Percentiles rank a stretch among this genome's conserved stretches.
phyloP scores from a whole-genome alignment of 2,888 invertebrate species.

The Venustoraphidia nigricollis region DNA sequence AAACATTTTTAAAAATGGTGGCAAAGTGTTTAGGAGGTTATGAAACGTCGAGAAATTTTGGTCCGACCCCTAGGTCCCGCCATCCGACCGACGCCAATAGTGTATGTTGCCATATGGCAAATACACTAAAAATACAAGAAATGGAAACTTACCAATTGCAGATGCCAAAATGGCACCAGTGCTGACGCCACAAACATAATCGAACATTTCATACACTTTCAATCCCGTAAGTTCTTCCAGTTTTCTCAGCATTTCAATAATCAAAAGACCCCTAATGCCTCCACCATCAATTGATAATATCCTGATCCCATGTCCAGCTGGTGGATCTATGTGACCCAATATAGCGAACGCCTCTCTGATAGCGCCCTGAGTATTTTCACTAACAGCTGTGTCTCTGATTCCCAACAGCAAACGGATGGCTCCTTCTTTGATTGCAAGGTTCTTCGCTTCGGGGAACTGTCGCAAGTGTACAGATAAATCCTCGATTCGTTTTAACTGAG shows the following conservation, averaged over 20 bases:
- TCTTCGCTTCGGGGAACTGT: slow-evolving; percentile 56
- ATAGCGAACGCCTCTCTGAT: slow-evolving; percentile 42
- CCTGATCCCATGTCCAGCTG: slow-evolving; percentile 56
- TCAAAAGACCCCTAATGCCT: slow-evolving; percentile 74
- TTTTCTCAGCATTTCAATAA: slow-evolving; percentile 65
- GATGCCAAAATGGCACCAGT: slow-evolving; percentile 70
- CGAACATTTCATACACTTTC: slow-evolving; percentile 64
- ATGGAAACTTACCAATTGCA: slow-evolving; percentile 41
- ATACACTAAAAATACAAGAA: too few relatives aligned
- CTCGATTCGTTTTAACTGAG: slow-evolving; percentile 45
- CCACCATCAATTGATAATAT: slow-evolving; percentile 83
- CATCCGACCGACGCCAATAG: too few relatives aligned
- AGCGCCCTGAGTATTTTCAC: slow-evolving; percentile 24
- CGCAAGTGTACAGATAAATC: slow-evolving; percentile 57
- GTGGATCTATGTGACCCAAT: slow-evolving; percentile 53
- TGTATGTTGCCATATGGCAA: too few relatives aligned
- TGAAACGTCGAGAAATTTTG: too few relatives aligned
- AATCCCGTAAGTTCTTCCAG: slow-evolving; percentile 57
- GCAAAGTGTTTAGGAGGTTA: too few relatives aligned
- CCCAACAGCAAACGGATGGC: slow-evolving; percentile 47
- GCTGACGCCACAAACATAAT: slow-evolving; percentile 72
- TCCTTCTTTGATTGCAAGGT: slow-evolving; percentile 58
- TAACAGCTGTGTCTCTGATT: slow-evolving; percentile 29
- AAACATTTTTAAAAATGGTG: too few relatives aligned
- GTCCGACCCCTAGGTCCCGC: too few relatives aligned